Evolutionary conservation across 2,888 invertebrate genomes (phyloP).

Genomic region (Heterodera filipjevi): DNA sequence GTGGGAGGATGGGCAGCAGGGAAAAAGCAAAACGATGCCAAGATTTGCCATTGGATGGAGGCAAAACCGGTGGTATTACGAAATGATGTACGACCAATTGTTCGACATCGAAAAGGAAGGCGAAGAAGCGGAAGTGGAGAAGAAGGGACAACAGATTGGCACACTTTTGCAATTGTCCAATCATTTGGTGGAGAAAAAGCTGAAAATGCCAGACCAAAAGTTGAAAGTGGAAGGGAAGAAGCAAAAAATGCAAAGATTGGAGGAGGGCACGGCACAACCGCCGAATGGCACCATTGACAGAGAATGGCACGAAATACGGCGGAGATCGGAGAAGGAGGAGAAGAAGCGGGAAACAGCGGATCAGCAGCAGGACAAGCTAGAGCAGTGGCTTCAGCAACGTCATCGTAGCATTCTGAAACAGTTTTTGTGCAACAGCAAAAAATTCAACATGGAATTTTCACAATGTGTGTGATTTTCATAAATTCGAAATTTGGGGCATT

Average conservation of each 20-base stretch:
- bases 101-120: not conserved
- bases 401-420: not conserved
- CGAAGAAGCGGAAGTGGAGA: not conserved
- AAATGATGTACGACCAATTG: not conserved
- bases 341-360: not conserved
- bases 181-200: not conserved
- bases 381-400: not conserved
- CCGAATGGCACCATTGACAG: not conserved
- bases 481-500: not conserved
- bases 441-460: not conserved
- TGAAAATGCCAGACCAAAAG: not conserved
- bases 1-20: not conserved
- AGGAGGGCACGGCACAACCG: not conserved
- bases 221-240: not conserved
- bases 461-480: not conserved
- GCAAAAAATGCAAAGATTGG: not conserved
- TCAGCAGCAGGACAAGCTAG: not conserved
- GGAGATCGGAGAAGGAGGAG: not conserved
- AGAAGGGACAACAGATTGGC: not conserved
- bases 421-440: not conserved
- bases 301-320: constrained; percentile 1
- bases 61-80: not conserved
- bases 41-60: not conserved
- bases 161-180: not conserved
- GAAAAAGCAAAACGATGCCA: not conserved